Evolutionary conservation across 2,888 invertebrate genomes (phyloP).

Genomic region (Entomobrya proxima): DNA sequence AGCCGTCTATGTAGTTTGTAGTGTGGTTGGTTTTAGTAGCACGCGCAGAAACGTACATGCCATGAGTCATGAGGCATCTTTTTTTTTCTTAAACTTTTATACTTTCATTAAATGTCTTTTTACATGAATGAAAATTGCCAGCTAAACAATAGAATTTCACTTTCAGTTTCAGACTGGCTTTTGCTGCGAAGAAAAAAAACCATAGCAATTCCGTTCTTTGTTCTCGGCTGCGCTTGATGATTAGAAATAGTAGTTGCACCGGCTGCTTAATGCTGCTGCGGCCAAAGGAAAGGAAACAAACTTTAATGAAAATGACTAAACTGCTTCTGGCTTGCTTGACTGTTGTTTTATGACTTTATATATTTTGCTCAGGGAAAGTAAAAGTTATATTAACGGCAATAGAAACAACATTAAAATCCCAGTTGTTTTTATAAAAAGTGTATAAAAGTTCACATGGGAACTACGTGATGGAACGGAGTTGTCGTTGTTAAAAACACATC

Average conservation of each 20-base stretch:
- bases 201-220: constrained; percentile 46
- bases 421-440: neutral
- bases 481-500: too few relatives aligned
- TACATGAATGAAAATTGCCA: constrained; percentile 32
- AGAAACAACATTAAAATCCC: neutral
- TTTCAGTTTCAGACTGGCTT: constrained; percentile 14
- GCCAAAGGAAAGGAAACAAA: constrained; percentile 19
- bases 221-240: constrained; percentile 25
- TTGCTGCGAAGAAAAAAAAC: constrained; percentile 42
- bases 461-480: too few relatives aligned
- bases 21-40: too few relatives aligned
- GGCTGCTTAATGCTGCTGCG: neutral
- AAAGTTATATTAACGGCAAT: neutral
- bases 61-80: neutral
- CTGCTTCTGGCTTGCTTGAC: neutral
- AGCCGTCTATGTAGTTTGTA: too few relatives aligned
- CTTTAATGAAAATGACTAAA: constrained; percentile 14
- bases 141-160: constrained; percentile 41
- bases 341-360: neutral
- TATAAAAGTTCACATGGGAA: too few relatives aligned
- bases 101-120: constrained; percentile 20
- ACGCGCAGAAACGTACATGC: neutral
- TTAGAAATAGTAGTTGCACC: neutral
- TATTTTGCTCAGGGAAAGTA: constrained; percentile 56
- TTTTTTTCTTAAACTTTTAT: constrained; percentile 11